These are phyloP conservation scores for Drosophila putrida DNA, from an alignment of 2,888 invertebrate species.

Conservation along the genomic window DNA sequence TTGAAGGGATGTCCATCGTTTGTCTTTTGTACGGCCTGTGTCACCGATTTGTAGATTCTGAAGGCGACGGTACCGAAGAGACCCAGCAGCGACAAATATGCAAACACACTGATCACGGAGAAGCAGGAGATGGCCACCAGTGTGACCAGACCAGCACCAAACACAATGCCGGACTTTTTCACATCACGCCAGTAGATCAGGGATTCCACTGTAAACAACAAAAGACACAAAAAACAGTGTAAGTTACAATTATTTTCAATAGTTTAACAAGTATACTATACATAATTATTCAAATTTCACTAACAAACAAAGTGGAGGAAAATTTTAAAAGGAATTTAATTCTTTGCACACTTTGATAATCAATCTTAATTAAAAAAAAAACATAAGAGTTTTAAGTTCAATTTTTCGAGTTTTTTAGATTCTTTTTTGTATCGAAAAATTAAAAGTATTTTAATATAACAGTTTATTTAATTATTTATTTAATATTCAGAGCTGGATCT, in stretches of 20 bases:
- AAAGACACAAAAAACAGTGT: not conserved
- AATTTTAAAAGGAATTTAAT: too few relatives aligned
- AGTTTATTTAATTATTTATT: too few relatives aligned
- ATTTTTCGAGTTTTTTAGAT: too few relatives aligned
- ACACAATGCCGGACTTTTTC: constrained; percentile 96
- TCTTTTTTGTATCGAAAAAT: too few relatives aligned
- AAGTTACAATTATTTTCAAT: not conserved
- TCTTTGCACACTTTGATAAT: not conserved
- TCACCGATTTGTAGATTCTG: constrained; percentile 97
- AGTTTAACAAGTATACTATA: not conserved
- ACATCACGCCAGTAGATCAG: constrained; percentile 99
- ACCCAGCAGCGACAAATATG: constrained; percentile 94
- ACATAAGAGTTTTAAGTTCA: too few relatives aligned
- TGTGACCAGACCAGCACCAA: constrained; percentile 94
- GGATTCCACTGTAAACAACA: constrained; percentile 92
- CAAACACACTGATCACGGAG: constrained; percentile 97
- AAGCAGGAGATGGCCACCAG: constrained; percentile 97
- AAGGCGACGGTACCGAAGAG: constrained; percentile 96
- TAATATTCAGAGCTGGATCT: too few relatives aligned
- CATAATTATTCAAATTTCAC: not conserved
- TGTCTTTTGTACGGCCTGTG: constrained; percentile 98
- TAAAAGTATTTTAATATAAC: too few relatives aligned
- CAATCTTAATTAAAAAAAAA: not conserved
- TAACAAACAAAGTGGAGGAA: not conserved
- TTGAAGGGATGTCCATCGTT: constrained; percentile 99